phyloP scores from a whole-genome alignment of 1,140 invertebrate genomes.

The Formica exsecta region DNA sequence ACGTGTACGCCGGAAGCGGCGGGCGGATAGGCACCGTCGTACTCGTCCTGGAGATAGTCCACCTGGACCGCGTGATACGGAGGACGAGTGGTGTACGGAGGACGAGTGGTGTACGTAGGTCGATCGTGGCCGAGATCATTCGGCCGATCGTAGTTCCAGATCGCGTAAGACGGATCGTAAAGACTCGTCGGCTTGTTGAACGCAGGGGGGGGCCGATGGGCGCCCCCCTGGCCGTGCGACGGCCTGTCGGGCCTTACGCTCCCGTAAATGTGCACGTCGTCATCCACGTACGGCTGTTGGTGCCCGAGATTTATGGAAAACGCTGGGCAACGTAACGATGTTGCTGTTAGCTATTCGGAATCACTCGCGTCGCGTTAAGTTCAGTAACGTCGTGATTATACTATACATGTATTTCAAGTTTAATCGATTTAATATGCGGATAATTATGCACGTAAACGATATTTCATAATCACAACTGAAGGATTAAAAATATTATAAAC shows the following conservation, averaged over 20 bases:
- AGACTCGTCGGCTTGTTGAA: slow-evolving; percentile 85
- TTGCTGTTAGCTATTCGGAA: slow-evolving; percentile 41
- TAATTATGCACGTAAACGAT: background rate
- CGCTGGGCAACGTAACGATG: slow-evolving; percentile 77
- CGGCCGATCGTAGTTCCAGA: slow-evolving; percentile 76
- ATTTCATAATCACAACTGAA: background rate
- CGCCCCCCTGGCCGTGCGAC: slow-evolving; percentile 32
- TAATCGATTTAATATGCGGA: background rate
- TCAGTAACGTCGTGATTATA: background rate
- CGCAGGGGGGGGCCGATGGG: slow-evolving; percentile 84
- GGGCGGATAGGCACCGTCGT: slow-evolving; percentile 58
- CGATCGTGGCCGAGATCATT: slow-evolving; percentile 72
- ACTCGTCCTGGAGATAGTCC: slow-evolving; percentile 77
- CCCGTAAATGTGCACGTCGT: slow-evolving; percentile 83
- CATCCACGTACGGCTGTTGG: slow-evolving; percentile 84
- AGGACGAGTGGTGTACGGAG: slow-evolving; percentile 74
- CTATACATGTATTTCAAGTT: background rate
- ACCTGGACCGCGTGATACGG: slow-evolving; percentile 67
- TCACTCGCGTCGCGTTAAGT: slow-evolving; percentile 36
- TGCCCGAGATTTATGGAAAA: slow-evolving; percentile 84
- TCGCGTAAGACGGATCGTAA: slow-evolving; percentile 71
- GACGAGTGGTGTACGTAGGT: slow-evolving; percentile 72
- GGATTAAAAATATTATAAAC: background rate
- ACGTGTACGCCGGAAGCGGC: slow-evolving; percentile 23
- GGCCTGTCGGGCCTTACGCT: slow-evolving; percentile 64